These are phyloP conservation scores for Kryptopterus vitreolus DNA, from an alignment of 2,797 vertebrate species.

Conservation along the genomic window DNA sequence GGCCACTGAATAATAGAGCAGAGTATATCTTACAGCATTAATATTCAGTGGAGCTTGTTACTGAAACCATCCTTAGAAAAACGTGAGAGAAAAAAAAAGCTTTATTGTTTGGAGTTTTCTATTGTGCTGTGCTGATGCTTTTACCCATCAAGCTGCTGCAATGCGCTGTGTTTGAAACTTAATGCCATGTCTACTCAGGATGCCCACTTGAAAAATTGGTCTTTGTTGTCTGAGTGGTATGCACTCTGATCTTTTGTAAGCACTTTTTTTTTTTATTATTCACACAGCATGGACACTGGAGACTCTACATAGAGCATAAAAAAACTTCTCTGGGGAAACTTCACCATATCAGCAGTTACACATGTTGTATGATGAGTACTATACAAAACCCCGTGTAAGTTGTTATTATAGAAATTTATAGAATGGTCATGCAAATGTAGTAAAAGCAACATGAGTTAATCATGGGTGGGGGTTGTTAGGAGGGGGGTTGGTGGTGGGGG, in stretches of 20 bases:
- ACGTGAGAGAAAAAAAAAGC: not conserved
- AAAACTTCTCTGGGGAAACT: not conserved
- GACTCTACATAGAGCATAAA: not conserved
- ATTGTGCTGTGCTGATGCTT: not conserved
- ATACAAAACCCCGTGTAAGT: too few relatives aligned
- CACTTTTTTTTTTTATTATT: not conserved
- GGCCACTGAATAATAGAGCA: conserved; percentile 24
- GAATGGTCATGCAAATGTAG: not conserved
- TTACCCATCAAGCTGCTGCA: not conserved
- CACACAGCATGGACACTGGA: not conserved
- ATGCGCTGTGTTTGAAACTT: not conserved
- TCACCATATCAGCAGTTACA: not conserved
- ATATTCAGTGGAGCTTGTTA: conserved; percentile 38
- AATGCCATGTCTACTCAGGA: not conserved
- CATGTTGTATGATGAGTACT: too few relatives aligned
- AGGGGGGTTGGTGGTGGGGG: too few relatives aligned
- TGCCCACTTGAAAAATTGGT: not conserved
- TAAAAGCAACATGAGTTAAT: not conserved
- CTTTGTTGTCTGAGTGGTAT: not conserved
- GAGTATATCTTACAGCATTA: conserved; percentile 35
- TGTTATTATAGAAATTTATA: too few relatives aligned
- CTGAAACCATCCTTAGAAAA: conserved; percentile 38
- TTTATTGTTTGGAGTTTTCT: not conserved
- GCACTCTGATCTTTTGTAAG: not conserved
- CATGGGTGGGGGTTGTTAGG: too few relatives aligned